Conservation (phyloP, 2,797 vertebrate species). For the Halcyon badia region DNA sequence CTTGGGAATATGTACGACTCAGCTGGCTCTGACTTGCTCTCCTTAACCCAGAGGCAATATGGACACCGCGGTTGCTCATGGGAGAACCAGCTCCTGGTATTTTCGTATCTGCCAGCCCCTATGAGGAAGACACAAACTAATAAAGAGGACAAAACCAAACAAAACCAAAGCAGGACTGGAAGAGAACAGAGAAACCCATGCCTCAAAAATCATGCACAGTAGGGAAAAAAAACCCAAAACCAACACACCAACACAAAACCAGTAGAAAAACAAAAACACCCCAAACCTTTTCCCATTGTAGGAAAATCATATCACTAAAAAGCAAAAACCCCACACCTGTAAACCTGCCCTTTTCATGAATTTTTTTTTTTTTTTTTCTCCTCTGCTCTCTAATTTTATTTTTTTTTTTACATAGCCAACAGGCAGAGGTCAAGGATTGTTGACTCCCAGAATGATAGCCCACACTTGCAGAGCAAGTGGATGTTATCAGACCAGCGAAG, state of each 20-base stretch:
- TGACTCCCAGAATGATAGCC: background rate
- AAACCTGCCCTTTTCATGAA: background rate
- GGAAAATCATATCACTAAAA: background rate
- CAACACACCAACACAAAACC: too few species aligned
- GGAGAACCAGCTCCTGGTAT: conserved; percentile 80
- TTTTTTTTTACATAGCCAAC: background rate
- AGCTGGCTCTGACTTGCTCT: conserved; percentile 85
- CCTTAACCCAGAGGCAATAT: conserved; percentile 79
- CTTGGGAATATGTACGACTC: conserved; percentile 82
- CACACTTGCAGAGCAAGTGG: background rate
- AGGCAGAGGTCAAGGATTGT: background rate
- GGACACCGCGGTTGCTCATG: conserved; percentile 76
- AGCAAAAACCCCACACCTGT: background rate
- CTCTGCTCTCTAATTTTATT: background rate
- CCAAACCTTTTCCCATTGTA: background rate
- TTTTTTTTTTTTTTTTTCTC: background rate
- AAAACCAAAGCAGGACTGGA: background rate
- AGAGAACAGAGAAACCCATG: background rate
- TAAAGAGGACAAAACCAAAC: background rate
- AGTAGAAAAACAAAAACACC: too few species aligned
- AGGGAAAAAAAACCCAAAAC: background rate
- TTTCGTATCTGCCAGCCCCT: conserved; percentile 90
- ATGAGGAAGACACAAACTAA: background rate
- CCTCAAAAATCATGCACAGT: background rate
- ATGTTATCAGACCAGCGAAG: background rate